phyloP scores from a whole-genome alignment of 2,888 invertebrate species.

The Auanema freiburgensis region DNA sequence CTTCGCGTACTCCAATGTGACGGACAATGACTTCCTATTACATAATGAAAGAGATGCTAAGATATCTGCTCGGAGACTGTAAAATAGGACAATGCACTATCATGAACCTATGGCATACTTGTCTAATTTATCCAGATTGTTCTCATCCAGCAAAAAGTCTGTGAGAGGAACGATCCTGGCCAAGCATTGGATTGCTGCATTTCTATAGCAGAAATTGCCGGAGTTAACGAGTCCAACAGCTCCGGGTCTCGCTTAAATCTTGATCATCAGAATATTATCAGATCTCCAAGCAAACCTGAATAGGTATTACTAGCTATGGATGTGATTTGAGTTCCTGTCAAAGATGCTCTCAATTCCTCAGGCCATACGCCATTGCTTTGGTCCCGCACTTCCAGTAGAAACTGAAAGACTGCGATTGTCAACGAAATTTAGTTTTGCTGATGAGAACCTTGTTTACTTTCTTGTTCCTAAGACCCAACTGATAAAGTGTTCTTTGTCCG shows the following conservation, averaged over 20 bases:
- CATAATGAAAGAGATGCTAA: constrained; percentile 2
- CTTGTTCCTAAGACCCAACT: constrained; percentile 24
- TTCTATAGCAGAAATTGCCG: constrained; percentile 93
- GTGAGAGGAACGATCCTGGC: constrained; percentile 44
- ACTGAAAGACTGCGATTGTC: constrained; percentile 18
- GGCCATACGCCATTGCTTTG: constrained; percentile 86
- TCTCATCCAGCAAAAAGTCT: constrained; percentile 37
- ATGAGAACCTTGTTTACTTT: constrained; percentile 29
- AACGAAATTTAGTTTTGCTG: background rate
- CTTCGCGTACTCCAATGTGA: constrained; percentile 38
- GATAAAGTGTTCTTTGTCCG: constrained; percentile 29
- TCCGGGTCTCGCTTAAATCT: constrained; percentile 26
- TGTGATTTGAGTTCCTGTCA: constrained; percentile 39
- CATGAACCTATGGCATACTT: background rate
- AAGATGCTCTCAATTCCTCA: constrained; percentile 74
- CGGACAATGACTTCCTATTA: constrained; percentile 17
- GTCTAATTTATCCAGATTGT: constrained; percentile 22
- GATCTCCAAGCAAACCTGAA: constrained; percentile 3
- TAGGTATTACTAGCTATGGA: constrained; percentile 16
- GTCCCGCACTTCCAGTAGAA: constrained; percentile 72
- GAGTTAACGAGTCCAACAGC: constrained; percentile 88
- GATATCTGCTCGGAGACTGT: background rate
- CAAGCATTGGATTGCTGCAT: constrained; percentile 81
- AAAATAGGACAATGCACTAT: background rate
- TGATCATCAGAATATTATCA: constrained; percentile 2